Percentiles rank a stretch among this genome's conserved stretches.
Conservation (phyloP, 2,797 vertebrate genomes). For the Neosalanx taihuensis region DNA sequence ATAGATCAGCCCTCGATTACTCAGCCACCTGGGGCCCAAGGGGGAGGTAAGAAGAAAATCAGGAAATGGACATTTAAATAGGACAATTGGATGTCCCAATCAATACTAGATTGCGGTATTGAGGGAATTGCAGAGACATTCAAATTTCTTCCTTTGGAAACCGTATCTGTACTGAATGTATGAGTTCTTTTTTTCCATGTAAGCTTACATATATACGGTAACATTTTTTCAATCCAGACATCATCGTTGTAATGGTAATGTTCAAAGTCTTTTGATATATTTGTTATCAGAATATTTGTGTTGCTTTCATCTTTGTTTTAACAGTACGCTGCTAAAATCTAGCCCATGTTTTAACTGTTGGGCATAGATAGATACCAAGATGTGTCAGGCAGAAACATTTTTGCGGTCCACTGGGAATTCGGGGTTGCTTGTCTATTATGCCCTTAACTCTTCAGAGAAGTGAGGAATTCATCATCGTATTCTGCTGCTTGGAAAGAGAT, state of each 20-base stretch:
- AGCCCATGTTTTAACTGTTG: slow-evolving; percentile 19
- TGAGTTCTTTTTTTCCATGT: not conserved
- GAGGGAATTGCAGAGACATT: not conserved
- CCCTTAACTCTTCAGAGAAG: slow-evolving; percentile 34
- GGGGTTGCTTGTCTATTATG: slow-evolving; percentile 29
- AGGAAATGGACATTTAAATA: slow-evolving; percentile 11
- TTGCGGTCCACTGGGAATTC: slow-evolving; percentile 29
- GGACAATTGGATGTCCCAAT: slow-evolving; percentile 16
- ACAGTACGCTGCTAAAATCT: not conserved
- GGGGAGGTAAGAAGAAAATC: not conserved
- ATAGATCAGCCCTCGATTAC: slow-evolving; percentile 3
- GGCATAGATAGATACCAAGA: slow-evolving; percentile 21
- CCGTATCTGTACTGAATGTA: not conserved
- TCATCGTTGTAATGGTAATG: not conserved
- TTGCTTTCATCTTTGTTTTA: not conserved
- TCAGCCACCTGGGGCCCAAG: slow-evolving; percentile 4
- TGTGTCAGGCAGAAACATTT: slow-evolving; percentile 32
- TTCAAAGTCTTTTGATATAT: not conserved
- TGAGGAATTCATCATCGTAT: slow-evolving; percentile 44
- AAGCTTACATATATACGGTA: not conserved
- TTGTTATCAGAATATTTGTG: not conserved
- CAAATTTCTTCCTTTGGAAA: not conserved
- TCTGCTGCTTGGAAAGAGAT: slow-evolving; percentile 21
- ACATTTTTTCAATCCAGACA: not conserved
- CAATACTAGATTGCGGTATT: slow-evolving; percentile 2